Evolutionary conservation across 2,113 vertebrate genomes (phyloP), one percentile per base, ranked within the genome.

Genomic region (Mastomys natalensis): DNA sequence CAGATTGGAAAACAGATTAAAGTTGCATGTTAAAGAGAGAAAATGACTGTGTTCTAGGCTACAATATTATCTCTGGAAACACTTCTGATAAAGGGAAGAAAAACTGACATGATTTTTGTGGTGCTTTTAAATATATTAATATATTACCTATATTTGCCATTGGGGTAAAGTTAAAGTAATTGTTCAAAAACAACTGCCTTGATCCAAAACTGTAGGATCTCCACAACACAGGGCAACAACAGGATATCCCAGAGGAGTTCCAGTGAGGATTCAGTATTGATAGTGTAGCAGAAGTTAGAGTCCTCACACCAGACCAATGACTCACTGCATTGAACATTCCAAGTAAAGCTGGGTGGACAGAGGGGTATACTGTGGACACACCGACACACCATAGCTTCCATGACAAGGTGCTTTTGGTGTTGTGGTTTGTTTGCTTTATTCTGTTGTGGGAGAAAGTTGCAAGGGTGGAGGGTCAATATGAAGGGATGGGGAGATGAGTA

Each of bases 1-100:
- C 98, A 98, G 97, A 97, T 26, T 97, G 92, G 97, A 94, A 98
- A 98, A 97, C 0, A 5, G 37, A 22, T 26, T 40, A 12, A n/a
- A 17, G 4, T 0, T 37, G 84, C 45, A 85, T 95, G 94, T 85
- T 80, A 80, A 82, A 90, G 94, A 74, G 64, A 40, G 97, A 96
- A 97, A 98, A 95, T 45, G 6, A 37, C 84, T 0, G 0, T 70
- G 55, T 24, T 95, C 60, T 62, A 34, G 90, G 78, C 94, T 94
- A 97, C 95, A 96, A 93, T 90, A 95, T 90, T 97, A 95, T 98
- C 95, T 78, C 21, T 96, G 82, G 45, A 76, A 96, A 96, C 91
- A 94, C 92, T 92, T 96, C 64, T 91, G 96, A 88, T 91, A 95
- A 85, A 96, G 87, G 70, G 22, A 91, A 24, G 72, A 84, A 92